Evolutionary conservation across 2,888 invertebrate species (phyloP).

Genomic region (Anthophora plumipes): DNA sequence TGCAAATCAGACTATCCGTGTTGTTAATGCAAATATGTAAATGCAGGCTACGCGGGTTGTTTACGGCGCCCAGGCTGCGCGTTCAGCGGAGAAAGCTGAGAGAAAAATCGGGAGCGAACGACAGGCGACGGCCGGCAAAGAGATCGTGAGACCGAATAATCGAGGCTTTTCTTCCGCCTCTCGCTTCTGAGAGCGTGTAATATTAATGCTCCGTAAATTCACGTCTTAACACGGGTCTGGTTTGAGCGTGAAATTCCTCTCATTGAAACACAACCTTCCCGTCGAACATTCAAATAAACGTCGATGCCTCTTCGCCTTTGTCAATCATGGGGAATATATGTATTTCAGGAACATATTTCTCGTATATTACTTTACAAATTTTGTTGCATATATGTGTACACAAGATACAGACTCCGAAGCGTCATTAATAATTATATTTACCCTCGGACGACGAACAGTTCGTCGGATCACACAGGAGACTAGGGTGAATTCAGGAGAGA

Average conservation of each 20-base stretch:
- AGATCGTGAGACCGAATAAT: conserved; percentile 69
- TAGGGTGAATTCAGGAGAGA: too few species aligned
- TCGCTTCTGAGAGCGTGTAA: conserved; percentile 46
- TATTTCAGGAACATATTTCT: background rate
- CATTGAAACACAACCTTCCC: background rate
- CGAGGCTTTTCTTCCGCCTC: conserved; percentile 59
- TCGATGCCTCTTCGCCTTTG: background rate
- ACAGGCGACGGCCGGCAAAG: conserved; percentile 36
- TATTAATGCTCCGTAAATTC: conserved; percentile 58
- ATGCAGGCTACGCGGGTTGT: conserved; percentile 69
- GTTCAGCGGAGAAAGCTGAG: conserved; percentile 49
- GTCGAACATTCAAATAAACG: conserved; percentile 10
- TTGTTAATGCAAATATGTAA: conserved; percentile 78
- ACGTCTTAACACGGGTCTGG: conserved; percentile 32
- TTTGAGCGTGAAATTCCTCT: conserved; percentile 23
- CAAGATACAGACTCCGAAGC: too few species aligned
- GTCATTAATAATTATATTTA: too few species aligned
- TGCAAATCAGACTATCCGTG: conserved; percentile 74
- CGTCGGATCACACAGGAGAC: too few species aligned
- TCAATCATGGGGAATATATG: background rate
- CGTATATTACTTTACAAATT: too few species aligned
- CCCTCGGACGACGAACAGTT: too few species aligned
- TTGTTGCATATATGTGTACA: too few species aligned
- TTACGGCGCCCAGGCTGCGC: conserved; percentile 67
- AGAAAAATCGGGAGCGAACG: conserved; percentile 66